Conservation (phyloP, 2,113 vertebrate species). For the Anhinga anhinga region DNA sequence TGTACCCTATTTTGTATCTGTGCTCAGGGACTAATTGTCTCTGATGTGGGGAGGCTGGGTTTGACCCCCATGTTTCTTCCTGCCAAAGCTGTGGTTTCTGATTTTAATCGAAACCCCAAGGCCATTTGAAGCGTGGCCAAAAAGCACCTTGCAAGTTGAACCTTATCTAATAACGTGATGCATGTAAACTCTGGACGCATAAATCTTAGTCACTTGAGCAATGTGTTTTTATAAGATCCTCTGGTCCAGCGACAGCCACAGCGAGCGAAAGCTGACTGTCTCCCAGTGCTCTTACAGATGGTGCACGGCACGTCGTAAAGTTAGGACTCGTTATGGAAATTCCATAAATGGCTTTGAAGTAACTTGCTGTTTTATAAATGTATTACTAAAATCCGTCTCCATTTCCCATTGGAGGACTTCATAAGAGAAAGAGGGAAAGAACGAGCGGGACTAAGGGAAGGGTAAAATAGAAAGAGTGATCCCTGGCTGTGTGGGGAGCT, state of each 20-base stretch:
- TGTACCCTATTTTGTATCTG: background rate
- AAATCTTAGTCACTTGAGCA: slow-evolving; percentile 71
- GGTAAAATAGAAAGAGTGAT: background rate
- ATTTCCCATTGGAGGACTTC: background rate
- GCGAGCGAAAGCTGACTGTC: background rate
- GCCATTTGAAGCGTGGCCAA: slow-evolving; percentile 45
- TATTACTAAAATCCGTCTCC: slow-evolving; percentile 7
- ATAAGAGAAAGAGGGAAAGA: background rate
- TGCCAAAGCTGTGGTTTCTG: slow-evolving; percentile 21
- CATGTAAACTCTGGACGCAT: slow-evolving; percentile 53
- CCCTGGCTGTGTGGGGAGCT: background rate
- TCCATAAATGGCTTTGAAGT: slow-evolving; percentile 51
- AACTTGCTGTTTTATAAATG: slow-evolving; percentile 13
- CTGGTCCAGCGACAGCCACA: slow-evolving; percentile 22
- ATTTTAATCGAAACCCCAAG: slow-evolving; percentile 53
- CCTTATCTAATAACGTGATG: slow-evolving; percentile 70
- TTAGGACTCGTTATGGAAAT: slow-evolving; percentile 56
- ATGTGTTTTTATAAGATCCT: slow-evolving; percentile 46
- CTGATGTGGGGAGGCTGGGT: background rate
- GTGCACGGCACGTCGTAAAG: slow-evolving; percentile 8
- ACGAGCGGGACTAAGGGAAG: background rate
- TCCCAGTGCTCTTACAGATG: background rate
- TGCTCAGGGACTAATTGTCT: background rate
- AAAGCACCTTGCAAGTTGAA: slow-evolving; percentile 74
- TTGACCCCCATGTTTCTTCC: slow-evolving; percentile 17